These are phyloP conservation scores for Hippoglossus hippoglossus DNA, from an alignment of 2,797 vertebrate species.

Conservation along the genomic window DNA sequence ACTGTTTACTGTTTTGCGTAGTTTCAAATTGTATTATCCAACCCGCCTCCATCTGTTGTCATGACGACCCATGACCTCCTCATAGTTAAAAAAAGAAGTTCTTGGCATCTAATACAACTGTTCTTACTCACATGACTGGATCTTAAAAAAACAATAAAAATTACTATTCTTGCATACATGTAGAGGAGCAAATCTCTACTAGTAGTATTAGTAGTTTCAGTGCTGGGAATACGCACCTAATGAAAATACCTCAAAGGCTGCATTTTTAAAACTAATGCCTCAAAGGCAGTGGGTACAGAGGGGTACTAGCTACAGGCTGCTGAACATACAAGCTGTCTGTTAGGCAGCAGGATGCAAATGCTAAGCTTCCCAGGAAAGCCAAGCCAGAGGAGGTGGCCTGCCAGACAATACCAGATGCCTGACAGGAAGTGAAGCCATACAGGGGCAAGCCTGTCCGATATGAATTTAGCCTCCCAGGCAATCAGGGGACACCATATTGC, in stretches of 20 bases:
- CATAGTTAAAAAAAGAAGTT: constrained; percentile 3
- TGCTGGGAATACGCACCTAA: not conserved
- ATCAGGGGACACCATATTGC: constrained; percentile 56
- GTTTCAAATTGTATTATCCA: constrained; percentile 44
- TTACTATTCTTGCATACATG: constrained; percentile 17
- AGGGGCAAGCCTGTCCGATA: constrained; percentile 50
- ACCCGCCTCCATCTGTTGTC: constrained; percentile 52
- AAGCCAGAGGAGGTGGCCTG: constrained; percentile 41
- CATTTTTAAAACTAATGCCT: constrained; percentile 38
- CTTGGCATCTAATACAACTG: constrained; percentile 14
- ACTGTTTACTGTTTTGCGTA: constrained; percentile 21
- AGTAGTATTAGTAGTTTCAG: no score
- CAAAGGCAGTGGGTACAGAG: constrained; percentile 44
- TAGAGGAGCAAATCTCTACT: no score
- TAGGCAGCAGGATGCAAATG: constrained; percentile 35
- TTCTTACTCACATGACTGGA: constrained; percentile 36
- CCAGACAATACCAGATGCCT: constrained; percentile 63
- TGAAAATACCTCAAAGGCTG: constrained; percentile 36
- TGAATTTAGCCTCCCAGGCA: constrained; percentile 59
- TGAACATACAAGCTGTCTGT: constrained; percentile 46
- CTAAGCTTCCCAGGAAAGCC: constrained; percentile 49
- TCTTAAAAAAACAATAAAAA: constrained; percentile 21
- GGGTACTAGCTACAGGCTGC: constrained; percentile 37
- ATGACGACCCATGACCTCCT: constrained; percentile 38
- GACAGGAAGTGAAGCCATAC: constrained; percentile 59